These are phyloP conservation scores for Drosophila bipectinata DNA, from an alignment of 1,140 invertebrate genomes.

Conservation along the genomic window DNA sequence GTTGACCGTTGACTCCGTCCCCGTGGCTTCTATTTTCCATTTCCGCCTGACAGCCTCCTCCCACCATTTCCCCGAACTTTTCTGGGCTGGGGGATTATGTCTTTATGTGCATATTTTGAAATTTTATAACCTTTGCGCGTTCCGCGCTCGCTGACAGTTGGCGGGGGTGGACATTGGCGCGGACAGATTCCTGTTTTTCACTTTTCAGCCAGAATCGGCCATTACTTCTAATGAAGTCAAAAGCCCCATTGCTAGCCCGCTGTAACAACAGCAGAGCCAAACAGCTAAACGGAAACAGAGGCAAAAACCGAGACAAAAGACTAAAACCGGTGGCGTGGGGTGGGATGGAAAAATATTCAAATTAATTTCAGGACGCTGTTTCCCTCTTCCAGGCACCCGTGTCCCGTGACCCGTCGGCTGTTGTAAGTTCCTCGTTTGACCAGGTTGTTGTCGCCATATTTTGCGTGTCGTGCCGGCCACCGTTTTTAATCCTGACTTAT, in stretches of 20 bases:
- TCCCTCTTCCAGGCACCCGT: neutral
- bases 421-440: constrained; percentile 42
- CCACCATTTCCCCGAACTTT: constrained; percentile 15
- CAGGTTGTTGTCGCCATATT: constrained; percentile 64
- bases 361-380: constrained; percentile 67
- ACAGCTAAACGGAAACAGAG: constrained; percentile 34
- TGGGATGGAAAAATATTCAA: constrained; percentile 67
- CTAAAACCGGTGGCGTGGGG: constrained; percentile 5
- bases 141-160: constrained; percentile 22
- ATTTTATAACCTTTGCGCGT: constrained; percentile 53
- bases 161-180: neutral
- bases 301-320: constrained; percentile 41
- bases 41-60: constrained; percentile 4
- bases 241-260: constrained; percentile 32
- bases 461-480: constrained; percentile 54
- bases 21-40: constrained; percentile 46
- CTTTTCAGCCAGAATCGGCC: constrained; percentile 60
- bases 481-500: constrained; percentile 78
- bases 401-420: constrained; percentile 4
- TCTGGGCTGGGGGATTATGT: constrained; percentile 48
- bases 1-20: constrained; percentile 48
- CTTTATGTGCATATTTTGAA: constrained; percentile 64
- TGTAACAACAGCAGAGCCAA: neutral
- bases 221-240: constrained; percentile 72
- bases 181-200: constrained; percentile 52